phyloP scores from a whole-genome alignment of 2,797 vertebrate species.

The Xenops minutus region DNA sequence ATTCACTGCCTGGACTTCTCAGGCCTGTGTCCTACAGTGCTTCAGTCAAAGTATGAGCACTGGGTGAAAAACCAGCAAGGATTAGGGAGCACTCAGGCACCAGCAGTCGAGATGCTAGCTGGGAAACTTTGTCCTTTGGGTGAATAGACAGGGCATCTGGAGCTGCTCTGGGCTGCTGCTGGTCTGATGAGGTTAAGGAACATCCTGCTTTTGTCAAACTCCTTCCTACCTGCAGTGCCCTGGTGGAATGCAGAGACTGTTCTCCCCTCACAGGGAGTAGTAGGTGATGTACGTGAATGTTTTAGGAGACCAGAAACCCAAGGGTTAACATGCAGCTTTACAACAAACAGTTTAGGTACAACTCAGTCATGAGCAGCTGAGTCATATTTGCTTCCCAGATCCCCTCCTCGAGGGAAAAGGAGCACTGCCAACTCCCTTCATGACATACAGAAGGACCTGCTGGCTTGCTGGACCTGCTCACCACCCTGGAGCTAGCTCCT shows the following conservation, averaged over 20 bases:
- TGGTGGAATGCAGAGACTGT: not conserved
- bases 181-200: not conserved
- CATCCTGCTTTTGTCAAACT: not conserved
- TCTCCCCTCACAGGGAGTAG: not conserved
- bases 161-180: not conserved
- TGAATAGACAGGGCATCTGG: not conserved
- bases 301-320: not conserved
- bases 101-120: not conserved
- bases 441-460: not conserved
- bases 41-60: accelerated
- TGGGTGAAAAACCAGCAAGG: not conserved
- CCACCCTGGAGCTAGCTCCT: not conserved
- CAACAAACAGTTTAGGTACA: not conserved
- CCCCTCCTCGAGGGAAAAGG: not conserved
- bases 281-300: not conserved
- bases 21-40: not conserved
- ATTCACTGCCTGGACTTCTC: not conserved
- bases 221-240: not conserved
- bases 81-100: not conserved
- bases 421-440: not conserved
- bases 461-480: accelerated
- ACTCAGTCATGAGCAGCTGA: not conserved
- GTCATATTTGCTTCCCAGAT: not conserved
- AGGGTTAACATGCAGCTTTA: constrained; percentile 9
- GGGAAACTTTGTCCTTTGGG: not conserved